A percentile compares a stretch with the other conserved stretches of the same genome.
Evolutionary conservation across 92 coral and sea anemone species (phyloP).

Genomic region (Epizoanthus scotinus): DNA sequence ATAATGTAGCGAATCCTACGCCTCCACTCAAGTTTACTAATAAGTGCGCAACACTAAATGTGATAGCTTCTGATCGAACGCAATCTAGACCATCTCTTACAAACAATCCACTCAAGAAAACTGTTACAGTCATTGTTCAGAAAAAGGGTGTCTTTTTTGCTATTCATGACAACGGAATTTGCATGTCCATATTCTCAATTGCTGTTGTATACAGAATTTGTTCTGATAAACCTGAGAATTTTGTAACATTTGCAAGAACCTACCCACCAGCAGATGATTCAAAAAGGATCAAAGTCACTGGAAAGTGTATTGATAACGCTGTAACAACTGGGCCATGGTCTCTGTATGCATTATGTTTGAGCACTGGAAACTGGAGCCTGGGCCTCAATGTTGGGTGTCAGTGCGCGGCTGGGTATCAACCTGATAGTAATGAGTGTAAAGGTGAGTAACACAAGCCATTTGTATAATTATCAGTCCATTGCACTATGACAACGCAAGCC

Average conservation of each 20-base stretch:
- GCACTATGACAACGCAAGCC: too few species aligned
- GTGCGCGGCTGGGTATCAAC: neutral
- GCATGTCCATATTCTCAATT: slow-evolving; percentile 34
- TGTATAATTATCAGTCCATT: too few species aligned
- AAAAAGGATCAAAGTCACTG: neutral
- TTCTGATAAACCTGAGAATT: neutral
- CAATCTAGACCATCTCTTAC: neutral
- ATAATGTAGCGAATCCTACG: neutral
- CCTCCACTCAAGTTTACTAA: neutral
- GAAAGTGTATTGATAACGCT: neutral
- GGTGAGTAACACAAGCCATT: neutral
- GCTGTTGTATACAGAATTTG: neutral
- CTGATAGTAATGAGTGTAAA: neutral
- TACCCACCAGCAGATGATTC: neutral
- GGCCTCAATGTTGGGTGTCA: slow-evolving; percentile 10
- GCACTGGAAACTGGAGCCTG: slow-evolving; percentile 31
- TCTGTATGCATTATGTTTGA: slow-evolving; percentile 7
- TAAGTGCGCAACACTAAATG: neutral
- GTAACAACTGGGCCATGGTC: neutral
- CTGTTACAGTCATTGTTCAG: neutral
- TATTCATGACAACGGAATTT: slow-evolving; percentile 9
- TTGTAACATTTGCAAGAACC: neutral
- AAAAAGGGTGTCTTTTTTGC: neutral
- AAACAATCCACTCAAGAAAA: neutral
- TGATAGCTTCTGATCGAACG: neutral